Conservation (phyloP, 2,888 invertebrate species). For the Orthosia gothica region DNA sequence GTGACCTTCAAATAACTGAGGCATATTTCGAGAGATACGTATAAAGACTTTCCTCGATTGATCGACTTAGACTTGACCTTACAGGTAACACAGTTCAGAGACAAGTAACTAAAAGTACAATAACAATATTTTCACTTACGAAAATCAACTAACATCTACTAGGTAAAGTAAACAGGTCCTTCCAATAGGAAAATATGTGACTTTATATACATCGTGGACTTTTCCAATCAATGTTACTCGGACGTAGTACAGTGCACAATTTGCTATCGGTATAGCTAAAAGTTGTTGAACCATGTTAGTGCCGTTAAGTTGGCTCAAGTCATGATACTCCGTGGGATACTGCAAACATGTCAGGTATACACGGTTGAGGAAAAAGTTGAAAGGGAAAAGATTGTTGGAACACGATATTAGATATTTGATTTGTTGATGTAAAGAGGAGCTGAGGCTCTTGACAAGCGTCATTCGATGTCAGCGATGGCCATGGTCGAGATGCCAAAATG, state of each 20-base stretch:
- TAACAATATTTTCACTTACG: not conserved
- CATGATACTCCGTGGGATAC: constrained; percentile 6
- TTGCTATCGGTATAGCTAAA: constrained; percentile 47
- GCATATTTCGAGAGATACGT: too few species aligned
- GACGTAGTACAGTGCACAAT: constrained; percentile 17
- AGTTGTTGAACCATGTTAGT: constrained; percentile 52
- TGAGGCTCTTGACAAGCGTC: too few species aligned
- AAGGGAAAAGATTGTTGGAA: too few species aligned
- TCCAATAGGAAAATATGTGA: constrained; percentile 31
- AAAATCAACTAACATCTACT: not conserved
- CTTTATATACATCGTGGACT: constrained; percentile 19
- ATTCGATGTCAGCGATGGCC: too few species aligned
- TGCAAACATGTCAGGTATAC: constrained; percentile 22
- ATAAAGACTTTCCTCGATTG: too few species aligned
- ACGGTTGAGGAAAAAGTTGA: too few species aligned
- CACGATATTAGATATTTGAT: too few species aligned
- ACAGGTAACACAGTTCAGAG: not conserved
- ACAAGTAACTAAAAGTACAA: not conserved
- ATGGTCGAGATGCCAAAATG: too few species aligned
- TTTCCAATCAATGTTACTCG: constrained; percentile 45
- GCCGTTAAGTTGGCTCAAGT: constrained; percentile 49
- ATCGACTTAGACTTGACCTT: too few species aligned
- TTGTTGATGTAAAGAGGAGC: too few species aligned
- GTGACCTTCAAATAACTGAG: too few species aligned
- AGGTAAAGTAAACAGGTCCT: not conserved